Percentiles rank a stretch among this genome's conserved stretches.
Evolutionary conservation across 2,113 vertebrate genomes (phyloP).

Genomic region (Nerophis ophidion): DNA sequence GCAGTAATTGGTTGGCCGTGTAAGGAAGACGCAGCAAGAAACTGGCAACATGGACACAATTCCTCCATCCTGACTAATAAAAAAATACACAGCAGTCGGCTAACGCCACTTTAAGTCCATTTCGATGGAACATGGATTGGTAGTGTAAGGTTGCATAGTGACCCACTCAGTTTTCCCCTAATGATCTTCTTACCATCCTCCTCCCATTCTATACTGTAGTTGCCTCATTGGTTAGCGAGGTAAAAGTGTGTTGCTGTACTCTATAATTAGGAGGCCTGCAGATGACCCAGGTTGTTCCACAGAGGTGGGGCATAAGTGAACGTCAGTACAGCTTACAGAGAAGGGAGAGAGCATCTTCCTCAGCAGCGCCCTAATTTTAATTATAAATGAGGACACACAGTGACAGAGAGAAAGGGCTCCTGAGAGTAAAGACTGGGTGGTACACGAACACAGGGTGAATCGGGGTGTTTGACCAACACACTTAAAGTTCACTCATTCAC

Average conservation of each 20-base stretch:
- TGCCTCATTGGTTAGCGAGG: slow-evolving; percentile 25
- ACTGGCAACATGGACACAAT: slow-evolving; percentile 53
- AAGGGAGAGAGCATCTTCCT: slow-evolving; percentile 43
- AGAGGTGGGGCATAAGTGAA: slow-evolving; percentile 17
- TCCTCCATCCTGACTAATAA: slow-evolving; percentile 46
- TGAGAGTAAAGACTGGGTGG: slow-evolving; percentile 26
- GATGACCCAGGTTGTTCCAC: slow-evolving; percentile 25
- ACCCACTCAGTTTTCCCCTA: background rate
- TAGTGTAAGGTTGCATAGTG: slow-evolving; percentile 13
- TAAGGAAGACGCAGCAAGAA: slow-evolving; percentile 52
- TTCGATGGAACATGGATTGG: slow-evolving; percentile 45
- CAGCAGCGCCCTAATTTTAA: slow-evolving; percentile 50
- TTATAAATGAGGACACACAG: slow-evolving; percentile 58
- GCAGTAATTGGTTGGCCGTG: slow-evolving; percentile 58
- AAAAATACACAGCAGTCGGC: slow-evolving; percentile 53
- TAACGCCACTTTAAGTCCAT: slow-evolving; percentile 55
- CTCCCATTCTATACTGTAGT: no score
- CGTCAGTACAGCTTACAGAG: slow-evolving; percentile 29
- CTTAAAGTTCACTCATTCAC: slow-evolving; percentile 50
- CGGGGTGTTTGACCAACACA: slow-evolving; percentile 51
- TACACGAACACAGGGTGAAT: slow-evolving; percentile 48
- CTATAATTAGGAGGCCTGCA: slow-evolving; percentile 12
- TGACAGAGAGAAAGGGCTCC: slow-evolving; percentile 44
- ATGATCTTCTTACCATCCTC: background rate
- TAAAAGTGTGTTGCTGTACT: slow-evolving; percentile 11